Evolutionary conservation across 2,888 invertebrate genomes (phyloP).

Genomic region (Drosophila bunnanda): DNA sequence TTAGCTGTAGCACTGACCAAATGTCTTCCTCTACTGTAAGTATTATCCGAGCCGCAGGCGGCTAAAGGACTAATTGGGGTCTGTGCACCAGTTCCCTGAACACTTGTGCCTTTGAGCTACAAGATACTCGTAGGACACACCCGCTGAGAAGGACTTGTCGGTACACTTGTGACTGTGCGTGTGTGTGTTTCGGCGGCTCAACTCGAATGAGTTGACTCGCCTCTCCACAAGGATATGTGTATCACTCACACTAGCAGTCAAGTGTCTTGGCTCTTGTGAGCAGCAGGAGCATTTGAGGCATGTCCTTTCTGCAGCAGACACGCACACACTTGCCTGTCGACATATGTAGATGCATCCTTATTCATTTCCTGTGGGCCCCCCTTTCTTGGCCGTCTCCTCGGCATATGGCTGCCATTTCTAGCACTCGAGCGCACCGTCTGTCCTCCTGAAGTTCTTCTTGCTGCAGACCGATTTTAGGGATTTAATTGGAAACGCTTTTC

Average conservation of each 20-base stretch:
- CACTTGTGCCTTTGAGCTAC: constrained; percentile 37
- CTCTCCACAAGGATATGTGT: constrained; percentile 34
- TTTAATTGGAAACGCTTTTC: constrained; percentile 47
- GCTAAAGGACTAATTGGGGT: constrained; percentile 39
- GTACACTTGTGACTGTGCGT: not conserved
- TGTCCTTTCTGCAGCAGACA: constrained; percentile 32
- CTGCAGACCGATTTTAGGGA: constrained; percentile 25
- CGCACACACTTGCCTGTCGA: constrained; percentile 11
- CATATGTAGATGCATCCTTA: constrained; percentile 41
- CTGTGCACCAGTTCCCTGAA: constrained; percentile 14
- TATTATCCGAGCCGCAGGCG: constrained; percentile 51
- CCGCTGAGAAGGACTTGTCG: constrained; percentile 20
- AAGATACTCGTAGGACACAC: constrained; percentile 20
- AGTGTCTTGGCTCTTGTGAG: constrained; percentile 22
- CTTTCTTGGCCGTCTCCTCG: constrained; percentile 31
- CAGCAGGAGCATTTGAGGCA: constrained; percentile 12
- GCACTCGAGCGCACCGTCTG: constrained; percentile 44
- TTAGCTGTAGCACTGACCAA: constrained; percentile 24
- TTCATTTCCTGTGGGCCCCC: constrained; percentile 36
- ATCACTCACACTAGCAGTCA: constrained; percentile 35
- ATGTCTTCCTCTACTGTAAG: constrained; percentile 64
- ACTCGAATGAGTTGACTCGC: constrained; percentile 41
- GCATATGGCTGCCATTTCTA: constrained; percentile 54
- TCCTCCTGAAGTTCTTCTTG: constrained; percentile 8
- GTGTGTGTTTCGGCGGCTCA: constrained; percentile 10